Evolutionary conservation across 2,113 vertebrate species (phyloP).

Genomic region (Chiloscyllium plagiosum): DNA sequence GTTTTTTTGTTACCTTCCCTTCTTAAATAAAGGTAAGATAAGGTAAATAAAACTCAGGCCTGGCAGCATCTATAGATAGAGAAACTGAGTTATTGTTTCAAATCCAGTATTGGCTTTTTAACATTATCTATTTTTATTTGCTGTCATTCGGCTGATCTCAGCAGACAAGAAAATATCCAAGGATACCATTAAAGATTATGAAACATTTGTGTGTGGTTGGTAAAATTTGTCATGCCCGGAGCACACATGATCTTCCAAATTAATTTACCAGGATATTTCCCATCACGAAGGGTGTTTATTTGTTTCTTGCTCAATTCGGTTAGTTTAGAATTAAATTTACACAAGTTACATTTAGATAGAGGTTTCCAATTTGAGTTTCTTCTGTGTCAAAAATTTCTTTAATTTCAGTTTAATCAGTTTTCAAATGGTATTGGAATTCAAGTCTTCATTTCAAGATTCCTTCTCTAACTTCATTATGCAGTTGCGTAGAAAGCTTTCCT

Average conservation of each 20-base stretch:
- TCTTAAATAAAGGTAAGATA: too few relatives aligned
- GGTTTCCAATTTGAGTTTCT: not conserved
- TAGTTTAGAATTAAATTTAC: not conserved
- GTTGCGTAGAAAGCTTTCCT: not conserved
- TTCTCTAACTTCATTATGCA: not conserved
- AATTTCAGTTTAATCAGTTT: not conserved
- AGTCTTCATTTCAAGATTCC: not conserved
- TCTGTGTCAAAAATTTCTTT: not conserved
- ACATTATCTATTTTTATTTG: too few relatives aligned
- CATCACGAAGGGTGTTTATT: not conserved
- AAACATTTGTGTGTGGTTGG: not conserved
- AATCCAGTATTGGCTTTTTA: too few relatives aligned
- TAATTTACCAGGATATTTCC: not conserved
- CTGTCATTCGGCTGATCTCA: not conserved
- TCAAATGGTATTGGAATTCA: not conserved
- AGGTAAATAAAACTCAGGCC: too few relatives aligned
- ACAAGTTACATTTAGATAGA: not conserved
- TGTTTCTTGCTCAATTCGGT: not conserved
- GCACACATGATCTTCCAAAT: not conserved
- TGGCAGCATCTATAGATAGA: too few relatives aligned
- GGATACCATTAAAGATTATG: not conserved
- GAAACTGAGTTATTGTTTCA: too few relatives aligned
- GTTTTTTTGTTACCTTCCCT: too few relatives aligned
- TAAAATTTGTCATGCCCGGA: not conserved
- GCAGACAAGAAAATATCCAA: not conserved